Evolutionary conservation across 2,797 vertebrate genomes (phyloP).

Genomic region (Xenentodon cancila): DNA sequence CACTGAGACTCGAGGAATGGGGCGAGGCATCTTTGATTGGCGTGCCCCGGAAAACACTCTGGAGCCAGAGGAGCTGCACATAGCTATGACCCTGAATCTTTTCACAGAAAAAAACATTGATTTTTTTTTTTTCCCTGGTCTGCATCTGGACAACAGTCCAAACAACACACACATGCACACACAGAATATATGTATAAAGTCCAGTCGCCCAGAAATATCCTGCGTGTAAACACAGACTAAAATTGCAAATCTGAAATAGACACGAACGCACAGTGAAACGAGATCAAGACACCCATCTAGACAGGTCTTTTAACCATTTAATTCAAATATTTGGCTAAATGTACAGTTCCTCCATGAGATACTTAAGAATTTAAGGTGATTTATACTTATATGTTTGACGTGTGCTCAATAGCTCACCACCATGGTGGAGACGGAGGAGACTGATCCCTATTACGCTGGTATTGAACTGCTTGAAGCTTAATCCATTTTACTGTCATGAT

Average conservation of each 20-base stretch:
- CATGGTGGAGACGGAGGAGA: conserved; percentile 50
- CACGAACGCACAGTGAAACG: not conserved
- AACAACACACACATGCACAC: conserved; percentile 2
- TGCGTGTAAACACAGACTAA: not conserved
- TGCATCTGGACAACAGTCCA: conserved; percentile 16
- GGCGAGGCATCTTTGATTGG: conserved; percentile 51
- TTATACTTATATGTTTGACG: conserved; percentile 62
- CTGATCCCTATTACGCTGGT: conserved; percentile 37
- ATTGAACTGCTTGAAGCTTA: conserved; percentile 62
- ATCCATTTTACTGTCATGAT: conserved; percentile 65
- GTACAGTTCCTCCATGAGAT: conserved; percentile 24
- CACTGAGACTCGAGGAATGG: conserved; percentile 44
- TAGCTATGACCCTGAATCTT: conserved; percentile 49
- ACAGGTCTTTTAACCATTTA: not conserved
- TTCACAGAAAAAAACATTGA: conserved; percentile 27
- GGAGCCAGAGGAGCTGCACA: conserved; percentile 34
- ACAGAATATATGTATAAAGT: not conserved
- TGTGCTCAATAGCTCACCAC: conserved; percentile 61
- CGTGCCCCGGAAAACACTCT: conserved; percentile 69
- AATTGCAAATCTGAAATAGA: conserved; percentile 10
- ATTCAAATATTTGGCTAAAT: not conserved
- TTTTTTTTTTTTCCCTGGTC: conserved; percentile 41
- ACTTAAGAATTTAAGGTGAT: conserved; percentile 51
- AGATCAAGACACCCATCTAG: conserved; percentile 13
- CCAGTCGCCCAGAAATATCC: conserved; percentile 3